These are phyloP conservation scores for Drosophila watanabei DNA, from an alignment of 1,140 invertebrate genomes.

Conservation along the genomic window DNA sequence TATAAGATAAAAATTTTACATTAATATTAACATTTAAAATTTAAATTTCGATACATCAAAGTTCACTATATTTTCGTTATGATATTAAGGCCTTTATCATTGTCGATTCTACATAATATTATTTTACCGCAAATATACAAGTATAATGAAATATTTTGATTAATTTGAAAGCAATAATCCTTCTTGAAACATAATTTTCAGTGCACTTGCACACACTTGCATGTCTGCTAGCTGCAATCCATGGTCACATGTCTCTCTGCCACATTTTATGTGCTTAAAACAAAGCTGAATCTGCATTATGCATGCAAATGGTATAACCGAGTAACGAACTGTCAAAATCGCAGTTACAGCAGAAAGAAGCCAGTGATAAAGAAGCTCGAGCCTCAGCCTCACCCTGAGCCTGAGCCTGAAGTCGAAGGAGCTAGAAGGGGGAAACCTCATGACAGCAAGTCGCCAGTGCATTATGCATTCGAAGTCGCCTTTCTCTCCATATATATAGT, in stretches of 20 bases:
- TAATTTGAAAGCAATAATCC: too few relatives aligned
- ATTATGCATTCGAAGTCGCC: slow-evolving; percentile 63
- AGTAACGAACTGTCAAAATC: slow-evolving; percentile 83
- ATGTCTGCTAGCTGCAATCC: slow-evolving; percentile 15
- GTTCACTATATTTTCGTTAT: too few relatives aligned
- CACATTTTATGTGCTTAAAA: slow-evolving; percentile 56
- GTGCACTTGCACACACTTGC: slow-evolving; percentile 15
- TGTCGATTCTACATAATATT: too few relatives aligned
- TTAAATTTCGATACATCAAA: too few relatives aligned
- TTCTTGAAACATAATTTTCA: neutral
- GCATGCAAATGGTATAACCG: slow-evolving; percentile 79
- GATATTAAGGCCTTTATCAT: too few relatives aligned
- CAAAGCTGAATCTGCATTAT: slow-evolving; percentile 64
- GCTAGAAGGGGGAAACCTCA: slow-evolving; percentile 6
- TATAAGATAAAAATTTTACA: neutral
- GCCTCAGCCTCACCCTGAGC: neutral
- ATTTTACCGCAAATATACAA: too few relatives aligned
- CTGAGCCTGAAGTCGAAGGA: slow-evolving; percentile 18
- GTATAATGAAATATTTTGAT: too few relatives aligned
- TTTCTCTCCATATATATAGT: neutral
- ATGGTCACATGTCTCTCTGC: slow-evolving; percentile 45
- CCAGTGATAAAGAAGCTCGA: neutral
- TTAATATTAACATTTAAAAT: too few relatives aligned
- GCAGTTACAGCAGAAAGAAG: slow-evolving; percentile 63
- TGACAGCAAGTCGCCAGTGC: slow-evolving; percentile 58